Base-by-base conservation (phyloP, 2,797 vertebrate species). In the Sebastes iracundus region DNA sequence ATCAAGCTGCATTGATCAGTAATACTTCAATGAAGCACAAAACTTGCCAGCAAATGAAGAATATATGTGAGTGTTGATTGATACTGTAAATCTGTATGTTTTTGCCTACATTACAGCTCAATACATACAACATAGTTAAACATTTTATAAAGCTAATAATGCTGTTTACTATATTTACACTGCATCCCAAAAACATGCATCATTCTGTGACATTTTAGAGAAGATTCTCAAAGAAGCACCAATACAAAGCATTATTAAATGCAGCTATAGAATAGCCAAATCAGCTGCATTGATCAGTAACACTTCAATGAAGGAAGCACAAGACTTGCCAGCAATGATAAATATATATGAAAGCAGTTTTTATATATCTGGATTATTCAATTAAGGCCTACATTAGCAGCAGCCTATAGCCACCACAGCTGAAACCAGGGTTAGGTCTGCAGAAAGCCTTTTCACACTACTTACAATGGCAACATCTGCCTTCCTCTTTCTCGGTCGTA, bases 391-490 rank as follows among this genome's bases (percentile, higher is more conserved):
- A 18, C n/a, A 33, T 58, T 38, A n/a, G 9, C 59, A 32, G 27
- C 16, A 71, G n/a, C n/a, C 12, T 6, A 12, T 42, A 42, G 38
- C 38, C 38, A 61, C 56, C 27, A 20, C 28, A 22, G 28, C 62
- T 77, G 18, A 46, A 59, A 12, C 16, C 7, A 27, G 33, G 33
- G 14, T 38, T n/a, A 30, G 64, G 67, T 64, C 33, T 59, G 4
- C 10, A n/a, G 35, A 38, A 42, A 81, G 69, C 80, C 63, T 87
- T 78, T 35, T 35, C 52, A 72, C 1, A 6, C 56, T 80, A 96
- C 98, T 98, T 93, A 99, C 98, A 93, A 97, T 96, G 53, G 96
- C 97, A 92, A 99, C 97, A 92, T 99, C 97, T 77, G 98, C 97
- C 95, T 99, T 99, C 87, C 98, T 98, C 93, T 99, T 99, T 88